Base-by-base conservation (phyloP, 2,888 invertebrate genomes). In the Plebejus argus region DNA sequence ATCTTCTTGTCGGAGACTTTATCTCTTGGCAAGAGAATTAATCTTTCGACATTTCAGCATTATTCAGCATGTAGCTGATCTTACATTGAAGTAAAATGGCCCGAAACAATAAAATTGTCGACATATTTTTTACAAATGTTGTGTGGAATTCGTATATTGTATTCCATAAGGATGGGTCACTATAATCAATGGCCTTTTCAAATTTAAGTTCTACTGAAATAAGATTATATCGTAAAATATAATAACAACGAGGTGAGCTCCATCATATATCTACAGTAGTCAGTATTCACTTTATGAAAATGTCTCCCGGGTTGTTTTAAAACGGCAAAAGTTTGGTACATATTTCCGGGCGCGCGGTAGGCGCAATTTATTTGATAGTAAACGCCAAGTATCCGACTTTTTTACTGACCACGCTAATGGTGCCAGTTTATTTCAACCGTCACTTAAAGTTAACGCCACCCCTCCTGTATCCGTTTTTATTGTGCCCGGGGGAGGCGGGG, bases 331-430 rank as follows among this genome's bases (percentile, higher is more conserved):
- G 49, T 74, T 74, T 49, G 74, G 49, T 18, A 10, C 53, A 28
- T 49, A 53, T 72, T 53, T 18, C 49, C 28, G 49, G 20, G 39
- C 20, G 28, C 53, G 28, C 74, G 49, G 74, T 74, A 74, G 53
- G 74, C 74, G 28, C 28, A 74, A 74, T 74, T 74, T 74, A 53
- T 53, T 74, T 53, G 28, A 74, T 74, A 74, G 74, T 74, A 74
- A 74, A 74, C 74, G 74, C 74, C 74, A 74, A 74, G 74, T 74
- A 53, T 74, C 74, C 45, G 74, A 74, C 74, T 74, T 74, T 74
- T 74, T 74, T 74, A 74, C 74, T 74, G 74, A 74, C 74, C 74
- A 49, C 49, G 74, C 74, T 74, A 74, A 74, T 74, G 74, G 74
- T 28, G 74, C 74, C 74, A 74, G 74, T 74, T 74, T 74, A 74